Percentiles rank a stretch among this genome's conserved stretches.
These are phyloP conservation scores for Ectemnius continuus DNA, from an alignment of 2,888 invertebrate genomes.

Conservation along the genomic window DNA sequence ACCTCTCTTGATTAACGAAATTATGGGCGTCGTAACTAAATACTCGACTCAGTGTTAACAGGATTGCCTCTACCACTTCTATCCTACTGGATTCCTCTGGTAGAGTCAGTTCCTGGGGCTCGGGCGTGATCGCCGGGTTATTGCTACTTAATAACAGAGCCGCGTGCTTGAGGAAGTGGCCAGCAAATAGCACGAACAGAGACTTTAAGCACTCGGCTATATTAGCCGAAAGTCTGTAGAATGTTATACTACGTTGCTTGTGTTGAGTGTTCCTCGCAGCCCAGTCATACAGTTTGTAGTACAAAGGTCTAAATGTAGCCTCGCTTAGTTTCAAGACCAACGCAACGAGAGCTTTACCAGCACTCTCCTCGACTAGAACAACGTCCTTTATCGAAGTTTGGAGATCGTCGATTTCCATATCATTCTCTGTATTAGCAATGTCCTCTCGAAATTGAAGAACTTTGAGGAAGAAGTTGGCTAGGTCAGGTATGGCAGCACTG, in stretches of 20 bases:
- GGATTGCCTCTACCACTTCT: conserved; percentile 84
- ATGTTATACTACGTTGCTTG: conserved; percentile 87
- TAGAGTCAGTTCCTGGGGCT: conserved; percentile 81
- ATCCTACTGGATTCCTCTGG: conserved; percentile 69
- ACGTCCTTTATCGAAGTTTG: conserved; percentile 77
- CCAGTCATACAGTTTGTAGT: conserved; percentile 93
- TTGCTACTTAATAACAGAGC: conserved; percentile 85
- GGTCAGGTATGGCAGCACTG: conserved; percentile 82
- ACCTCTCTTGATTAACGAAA: conserved; percentile 91
- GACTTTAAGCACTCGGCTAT: conserved; percentile 91
- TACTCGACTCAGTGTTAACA: conserved; percentile 87
- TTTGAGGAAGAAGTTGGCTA: conserved; percentile 87
- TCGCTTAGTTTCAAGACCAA: conserved; percentile 94
- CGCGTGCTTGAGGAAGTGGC: conserved; percentile 90
- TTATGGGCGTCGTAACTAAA: conserved; percentile 91
- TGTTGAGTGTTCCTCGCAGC: conserved; percentile 83
- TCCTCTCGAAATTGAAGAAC: conserved; percentile 85
- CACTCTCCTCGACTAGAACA: conserved; percentile 84
- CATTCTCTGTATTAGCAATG: conserved; percentile 46
- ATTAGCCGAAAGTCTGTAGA: conserved; percentile 87
- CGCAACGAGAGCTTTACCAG: conserved; percentile 88
- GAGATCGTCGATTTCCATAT: conserved; percentile 69
- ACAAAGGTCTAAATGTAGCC: conserved; percentile 91
- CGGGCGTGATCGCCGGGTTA: conserved; percentile 82
- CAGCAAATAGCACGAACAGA: conserved; percentile 93